These are phyloP conservation scores for Anseranas semipalmata DNA, from an alignment of 2,113 vertebrate genomes.

Conservation along the genomic window DNA sequence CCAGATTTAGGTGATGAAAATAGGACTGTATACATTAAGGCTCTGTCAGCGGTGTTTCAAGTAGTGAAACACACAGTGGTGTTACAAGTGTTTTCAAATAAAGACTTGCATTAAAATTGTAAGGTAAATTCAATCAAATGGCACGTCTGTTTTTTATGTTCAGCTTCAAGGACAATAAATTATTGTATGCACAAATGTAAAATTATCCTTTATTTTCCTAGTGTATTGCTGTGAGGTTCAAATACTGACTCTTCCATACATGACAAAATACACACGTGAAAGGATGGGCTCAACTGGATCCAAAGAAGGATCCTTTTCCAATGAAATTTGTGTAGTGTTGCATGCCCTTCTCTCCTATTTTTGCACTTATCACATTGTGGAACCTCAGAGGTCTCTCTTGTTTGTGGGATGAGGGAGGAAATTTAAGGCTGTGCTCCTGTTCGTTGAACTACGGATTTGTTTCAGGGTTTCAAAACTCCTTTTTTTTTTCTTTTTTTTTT, in stretches of 20 bases:
- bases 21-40: neutral
- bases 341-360: neutral
- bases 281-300: neutral
- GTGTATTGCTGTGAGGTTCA: neutral
- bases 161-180: neutral
- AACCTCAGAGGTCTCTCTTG: neutral
- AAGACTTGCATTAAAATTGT: neutral
- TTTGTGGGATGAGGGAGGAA: neutral
- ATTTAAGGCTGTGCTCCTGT: neutral
- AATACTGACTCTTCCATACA: rapidly evolving
- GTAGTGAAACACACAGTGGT: neutral
- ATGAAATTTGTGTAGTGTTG: neutral
- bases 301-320: neutral
- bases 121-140: neutral
- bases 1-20: neutral
- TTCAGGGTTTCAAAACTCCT: neutral
- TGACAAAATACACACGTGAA: neutral
- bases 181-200: neutral
- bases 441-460: neutral
- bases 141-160: neutral
- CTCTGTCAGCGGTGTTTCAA: neutral
- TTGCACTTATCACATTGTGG: rapidly evolving
- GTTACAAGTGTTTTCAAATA: neutral
- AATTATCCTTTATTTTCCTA: neutral
- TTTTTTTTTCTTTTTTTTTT: neutral